These are phyloP conservation scores for Scolopax rusticola DNA, from an alignment of 2,797 vertebrate genomes.

Conservation along the genomic window DNA sequence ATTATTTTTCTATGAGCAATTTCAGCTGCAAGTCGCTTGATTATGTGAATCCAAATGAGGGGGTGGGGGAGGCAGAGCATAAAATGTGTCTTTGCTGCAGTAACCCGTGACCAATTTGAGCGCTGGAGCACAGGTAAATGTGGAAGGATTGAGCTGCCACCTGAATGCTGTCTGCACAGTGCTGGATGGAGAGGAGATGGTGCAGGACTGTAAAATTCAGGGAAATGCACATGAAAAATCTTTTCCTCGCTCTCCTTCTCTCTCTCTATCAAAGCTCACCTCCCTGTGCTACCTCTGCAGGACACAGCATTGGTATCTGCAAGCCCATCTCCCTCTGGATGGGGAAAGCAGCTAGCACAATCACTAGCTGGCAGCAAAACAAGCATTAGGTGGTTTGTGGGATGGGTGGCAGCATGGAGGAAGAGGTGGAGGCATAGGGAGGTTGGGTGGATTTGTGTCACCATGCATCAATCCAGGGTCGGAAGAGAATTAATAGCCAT, in stretches of 20 bases:
- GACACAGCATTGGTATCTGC: not conserved
- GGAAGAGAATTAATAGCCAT: not conserved
- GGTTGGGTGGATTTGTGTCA: not conserved
- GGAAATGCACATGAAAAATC: not conserved
- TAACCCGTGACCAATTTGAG: not conserved
- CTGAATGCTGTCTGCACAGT: not conserved
- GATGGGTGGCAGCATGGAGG: not conserved
- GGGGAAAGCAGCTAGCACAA: not conserved
- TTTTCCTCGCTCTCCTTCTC: not conserved
- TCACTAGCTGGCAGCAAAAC: not conserved
- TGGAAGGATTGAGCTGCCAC: not conserved
- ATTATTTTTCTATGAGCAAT: constrained; percentile 72
- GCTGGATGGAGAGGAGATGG: not conserved
- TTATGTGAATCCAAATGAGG: constrained; percentile 68
- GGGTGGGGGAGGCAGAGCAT: not conserved
- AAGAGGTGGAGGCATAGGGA: not conserved
- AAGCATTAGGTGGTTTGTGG: not conserved
- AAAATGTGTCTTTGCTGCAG: constrained; percentile 24
- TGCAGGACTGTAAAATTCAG: not conserved
- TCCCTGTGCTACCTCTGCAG: not conserved
- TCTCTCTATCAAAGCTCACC: not conserved
- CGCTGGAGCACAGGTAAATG: constrained; percentile 27
- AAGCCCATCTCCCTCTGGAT: not conserved
- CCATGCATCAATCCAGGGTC: not conserved
- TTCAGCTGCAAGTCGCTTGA: constrained; percentile 66